Percentiles rank a stretch among this genome's conserved stretches.
These are phyloP conservation scores for Rhinoptilus africanus DNA, from an alignment of 2,113 vertebrate species.

Conservation along the genomic window DNA sequence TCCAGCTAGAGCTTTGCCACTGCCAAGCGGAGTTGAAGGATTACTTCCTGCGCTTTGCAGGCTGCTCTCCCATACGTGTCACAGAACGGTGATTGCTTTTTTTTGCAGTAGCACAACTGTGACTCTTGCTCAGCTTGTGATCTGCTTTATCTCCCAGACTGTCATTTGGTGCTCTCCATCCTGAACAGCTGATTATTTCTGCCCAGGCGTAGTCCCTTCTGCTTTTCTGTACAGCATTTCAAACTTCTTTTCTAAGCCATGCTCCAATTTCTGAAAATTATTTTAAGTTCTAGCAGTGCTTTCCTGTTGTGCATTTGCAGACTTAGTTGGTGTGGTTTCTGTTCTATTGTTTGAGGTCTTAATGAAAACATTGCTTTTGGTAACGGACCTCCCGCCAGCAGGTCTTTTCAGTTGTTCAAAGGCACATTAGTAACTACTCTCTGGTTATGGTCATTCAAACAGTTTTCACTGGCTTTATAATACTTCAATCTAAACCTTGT, in stretches of 20 bases:
- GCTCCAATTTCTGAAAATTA: not conserved
- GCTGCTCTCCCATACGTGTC: not conserved
- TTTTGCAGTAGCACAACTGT: constrained; percentile 9
- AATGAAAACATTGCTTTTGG: not conserved
- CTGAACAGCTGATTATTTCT: constrained; percentile 1
- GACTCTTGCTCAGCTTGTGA: not conserved
- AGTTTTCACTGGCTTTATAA: not conserved
- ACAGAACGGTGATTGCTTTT: not conserved
- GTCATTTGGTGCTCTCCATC: not conserved
- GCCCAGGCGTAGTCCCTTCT: not conserved
- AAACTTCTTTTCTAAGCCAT: not conserved
- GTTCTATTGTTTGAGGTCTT: not conserved
- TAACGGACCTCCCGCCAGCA: not conserved
- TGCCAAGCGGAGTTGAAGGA: not conserved
- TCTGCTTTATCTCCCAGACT: not conserved
- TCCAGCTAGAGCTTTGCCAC: not conserved
- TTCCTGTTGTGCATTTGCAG: not conserved
- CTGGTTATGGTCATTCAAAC: not conserved
- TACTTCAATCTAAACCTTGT: not conserved
- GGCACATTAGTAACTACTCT: not conserved
- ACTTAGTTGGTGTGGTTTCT: not conserved
- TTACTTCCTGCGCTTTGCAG: not conserved
- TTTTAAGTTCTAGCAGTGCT: not conserved
- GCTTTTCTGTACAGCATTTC: not conserved
- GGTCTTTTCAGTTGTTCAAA: not conserved